Conservation (phyloP, 2,797 vertebrate genomes). For the Chloroceryle amazona region DNA sequence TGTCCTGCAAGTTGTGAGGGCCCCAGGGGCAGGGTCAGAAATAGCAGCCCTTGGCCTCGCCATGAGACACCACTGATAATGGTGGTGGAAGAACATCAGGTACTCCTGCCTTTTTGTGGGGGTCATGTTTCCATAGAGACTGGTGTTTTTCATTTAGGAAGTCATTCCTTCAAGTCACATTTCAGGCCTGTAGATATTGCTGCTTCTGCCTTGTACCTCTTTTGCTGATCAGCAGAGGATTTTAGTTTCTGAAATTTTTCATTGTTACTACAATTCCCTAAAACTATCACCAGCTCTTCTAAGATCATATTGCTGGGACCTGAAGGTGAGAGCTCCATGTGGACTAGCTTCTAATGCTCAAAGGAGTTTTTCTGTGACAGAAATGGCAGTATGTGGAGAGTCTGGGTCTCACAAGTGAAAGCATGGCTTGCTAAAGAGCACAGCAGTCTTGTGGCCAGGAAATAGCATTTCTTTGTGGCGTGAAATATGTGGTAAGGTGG, state of each 20-base stretch:
- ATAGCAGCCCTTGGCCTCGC: neutral
- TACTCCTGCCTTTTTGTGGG: neutral
- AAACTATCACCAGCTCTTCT: neutral
- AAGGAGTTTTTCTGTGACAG: neutral
- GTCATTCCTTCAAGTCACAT: accelerated
- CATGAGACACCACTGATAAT: accelerated
- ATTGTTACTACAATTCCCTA: neutral
- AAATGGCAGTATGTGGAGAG: neutral
- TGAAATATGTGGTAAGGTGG: neutral
- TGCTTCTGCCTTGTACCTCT: neutral
- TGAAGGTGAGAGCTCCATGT: neutral
- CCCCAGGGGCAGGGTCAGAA: neutral
- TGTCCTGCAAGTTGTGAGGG: neutral
- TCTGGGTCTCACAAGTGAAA: constrained; percentile 3
- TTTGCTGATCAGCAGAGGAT: neutral
- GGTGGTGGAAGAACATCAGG: neutral
- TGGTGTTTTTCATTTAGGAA: neutral
- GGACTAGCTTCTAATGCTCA: neutral
- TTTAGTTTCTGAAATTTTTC: neutral
- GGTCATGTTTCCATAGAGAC: neutral
- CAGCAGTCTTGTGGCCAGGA: neutral
- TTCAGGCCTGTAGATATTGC: neutral
- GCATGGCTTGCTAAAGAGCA: neutral
- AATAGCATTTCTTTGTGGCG: neutral
- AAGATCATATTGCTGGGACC: neutral